phyloP scores from a whole-genome alignment of 2,888 invertebrate genomes.

The Camptogramma bilineatum region DNA sequence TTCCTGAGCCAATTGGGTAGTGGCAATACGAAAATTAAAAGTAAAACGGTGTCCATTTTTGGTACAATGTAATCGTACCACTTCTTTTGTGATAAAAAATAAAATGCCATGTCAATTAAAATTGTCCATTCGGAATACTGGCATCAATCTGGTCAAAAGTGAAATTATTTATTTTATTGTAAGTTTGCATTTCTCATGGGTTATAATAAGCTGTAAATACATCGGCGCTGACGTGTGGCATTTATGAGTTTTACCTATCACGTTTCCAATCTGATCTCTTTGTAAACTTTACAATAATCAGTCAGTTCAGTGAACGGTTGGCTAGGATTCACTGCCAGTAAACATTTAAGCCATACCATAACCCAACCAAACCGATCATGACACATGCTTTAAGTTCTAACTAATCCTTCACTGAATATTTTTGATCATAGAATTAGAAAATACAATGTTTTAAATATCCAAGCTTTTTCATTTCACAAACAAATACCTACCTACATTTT shows the following conservation, averaged over 20 bases:
- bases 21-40: slow-evolving; percentile 71
- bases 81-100: slow-evolving; percentile 75
- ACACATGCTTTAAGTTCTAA: slow-evolving; percentile 49
- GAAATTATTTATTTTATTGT: slow-evolving; percentile 80
- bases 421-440: slow-evolving; percentile 79
- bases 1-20: slow-evolving; percentile 74
- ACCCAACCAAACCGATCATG: slow-evolving; percentile 41
- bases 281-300: slow-evolving; percentile 76
- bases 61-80: slow-evolving; percentile 71
- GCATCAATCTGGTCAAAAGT: slow-evolving; percentile 79
- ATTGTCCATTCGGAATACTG: slow-evolving; percentile 76
- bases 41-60: slow-evolving; percentile 62
- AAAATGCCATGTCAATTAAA: slow-evolving; percentile 82
- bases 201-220: slow-evolving; percentile 64
- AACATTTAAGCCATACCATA: slow-evolving; percentile 21
- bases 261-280: slow-evolving; percentile 78
- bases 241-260: slow-evolving; percentile 63
- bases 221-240: slow-evolving; percentile 49
- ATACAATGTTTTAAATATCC: slow-evolving; percentile 76
- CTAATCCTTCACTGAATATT: slow-evolving; percentile 71
- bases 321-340: slow-evolving; percentile 46
- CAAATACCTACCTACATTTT: background rate
- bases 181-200: slow-evolving; percentile 77
- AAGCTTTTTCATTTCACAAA: slow-evolving; percentile 47
- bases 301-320: slow-evolving; percentile 69